Evolutionary conservation across 2,888 invertebrate species (phyloP).

Genomic region (Esperia sulphurella): DNA sequence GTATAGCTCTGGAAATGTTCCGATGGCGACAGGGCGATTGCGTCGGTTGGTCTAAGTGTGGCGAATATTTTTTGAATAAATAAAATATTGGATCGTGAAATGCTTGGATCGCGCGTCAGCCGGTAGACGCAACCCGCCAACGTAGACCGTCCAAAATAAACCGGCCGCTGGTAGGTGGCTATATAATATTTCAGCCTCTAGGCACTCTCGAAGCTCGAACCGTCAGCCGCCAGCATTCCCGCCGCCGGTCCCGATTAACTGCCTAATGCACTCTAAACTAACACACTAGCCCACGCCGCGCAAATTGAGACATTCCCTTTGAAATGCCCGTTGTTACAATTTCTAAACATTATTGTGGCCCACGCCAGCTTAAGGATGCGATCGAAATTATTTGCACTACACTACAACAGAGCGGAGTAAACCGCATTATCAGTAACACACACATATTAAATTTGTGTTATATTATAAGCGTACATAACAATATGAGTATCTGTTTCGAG

Average conservation of each 20-base stretch:
- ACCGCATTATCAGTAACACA: conserved; percentile 38
- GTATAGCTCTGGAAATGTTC: conserved; percentile 1
- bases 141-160: conserved; percentile 66
- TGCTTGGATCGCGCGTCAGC: conserved; percentile 43
- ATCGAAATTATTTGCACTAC: conserved; percentile 20
- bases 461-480: background rate
- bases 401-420: conserved; percentile 21
- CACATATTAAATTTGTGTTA: conserved; percentile 19
- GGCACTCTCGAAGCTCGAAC: conserved; percentile 27
- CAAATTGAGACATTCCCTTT: conserved; percentile 19
- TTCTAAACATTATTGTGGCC: conserved; percentile 5
- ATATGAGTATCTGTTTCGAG: conserved; percentile 8
- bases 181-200: conserved; percentile 56
- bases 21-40: background rate
- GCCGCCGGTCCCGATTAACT: conserved; percentile 17
- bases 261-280: conserved; percentile 8
- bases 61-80: conserved; percentile 20
- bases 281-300: background rate
- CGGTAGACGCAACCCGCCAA: conserved; percentile 60
- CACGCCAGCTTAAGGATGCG: conserved; percentile 9
- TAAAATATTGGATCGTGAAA: conserved; percentile 38
- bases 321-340: conserved; percentile 7
- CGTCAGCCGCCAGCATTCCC: conserved; percentile 32
- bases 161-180: conserved; percentile 36
- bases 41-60: conserved; percentile 2